Conservation (phyloP, 2,888 invertebrate genomes). For the Caenorhabditis sp. region DNA sequence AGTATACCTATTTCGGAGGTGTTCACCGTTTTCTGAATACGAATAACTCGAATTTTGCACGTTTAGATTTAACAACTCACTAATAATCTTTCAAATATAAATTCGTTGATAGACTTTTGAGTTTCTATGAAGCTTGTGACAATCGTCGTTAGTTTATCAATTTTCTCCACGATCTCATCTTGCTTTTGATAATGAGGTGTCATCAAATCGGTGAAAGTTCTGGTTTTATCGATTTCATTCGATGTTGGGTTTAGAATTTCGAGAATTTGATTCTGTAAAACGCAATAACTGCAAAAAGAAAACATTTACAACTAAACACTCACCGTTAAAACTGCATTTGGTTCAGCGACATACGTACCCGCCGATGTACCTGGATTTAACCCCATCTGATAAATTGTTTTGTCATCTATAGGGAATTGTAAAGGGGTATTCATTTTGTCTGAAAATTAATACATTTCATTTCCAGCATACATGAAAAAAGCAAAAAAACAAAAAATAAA, state of each 20-base stretch:
- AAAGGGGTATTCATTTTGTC: slow-evolving; percentile 3
- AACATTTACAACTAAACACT: neutral
- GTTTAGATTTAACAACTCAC: slow-evolving; percentile 4
- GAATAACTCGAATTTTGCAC: neutral
- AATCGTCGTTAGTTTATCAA: slow-evolving; percentile 13
- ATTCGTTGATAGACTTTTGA: slow-evolving; percentile 25
- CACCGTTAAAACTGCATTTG: slow-evolving; percentile 19
- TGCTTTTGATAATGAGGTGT: slow-evolving; percentile 36
- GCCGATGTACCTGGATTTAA: slow-evolving; percentile 20
- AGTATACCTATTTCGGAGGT: neutral
- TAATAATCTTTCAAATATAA: slow-evolving; percentile 12
- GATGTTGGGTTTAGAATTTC: slow-evolving; percentile 27
- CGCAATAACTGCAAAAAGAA: neutral
- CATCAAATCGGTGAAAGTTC: slow-evolving; percentile 21
- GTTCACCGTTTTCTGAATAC: neutral
- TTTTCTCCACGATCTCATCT: slow-evolving; percentile 22
- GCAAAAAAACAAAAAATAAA: neutral
- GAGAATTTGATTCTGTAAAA: slow-evolving; percentile 29
- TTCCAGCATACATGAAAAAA: neutral
- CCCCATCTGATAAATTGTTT: slow-evolving; percentile 23
- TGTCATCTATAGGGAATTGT: neutral
- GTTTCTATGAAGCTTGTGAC: slow-evolving; percentile 18
- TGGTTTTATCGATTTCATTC: slow-evolving; percentile 16
- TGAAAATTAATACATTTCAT: neutral
- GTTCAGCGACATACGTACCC: neutral